phyloP scores from a whole-genome alignment of 2,888 invertebrate genomes.

The Drosophila flavopinicola region DNA sequence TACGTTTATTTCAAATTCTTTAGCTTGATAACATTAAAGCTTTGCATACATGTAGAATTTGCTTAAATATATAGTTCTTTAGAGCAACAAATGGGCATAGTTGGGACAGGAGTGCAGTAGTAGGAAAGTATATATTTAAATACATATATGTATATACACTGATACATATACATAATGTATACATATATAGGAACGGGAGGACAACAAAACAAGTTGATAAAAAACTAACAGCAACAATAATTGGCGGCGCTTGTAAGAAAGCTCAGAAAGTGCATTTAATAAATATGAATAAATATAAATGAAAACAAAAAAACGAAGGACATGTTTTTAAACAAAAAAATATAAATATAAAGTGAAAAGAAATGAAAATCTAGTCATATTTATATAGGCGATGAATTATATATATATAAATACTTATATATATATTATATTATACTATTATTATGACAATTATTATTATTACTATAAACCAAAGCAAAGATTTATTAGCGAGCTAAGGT shows the following conservation, averaged over 20 bases:
- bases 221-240: constrained; percentile 82
- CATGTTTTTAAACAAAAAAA: constrained; percentile 55
- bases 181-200: constrained; percentile 48
- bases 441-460: constrained; percentile 78
- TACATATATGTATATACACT: constrained; percentile 47
- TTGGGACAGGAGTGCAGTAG: constrained; percentile 48
- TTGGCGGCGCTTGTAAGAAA: constrained; percentile 84
- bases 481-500: constrained; percentile 65
- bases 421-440: constrained; percentile 62
- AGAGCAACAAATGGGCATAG: constrained; percentile 63
- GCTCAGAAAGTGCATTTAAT: constrained; percentile 83
- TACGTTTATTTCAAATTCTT: constrained; percentile 42
- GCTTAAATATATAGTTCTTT: constrained; percentile 60
- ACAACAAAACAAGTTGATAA: constrained; percentile 33
- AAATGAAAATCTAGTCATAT: constrained; percentile 53
- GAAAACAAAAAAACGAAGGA: constrained; percentile 34
- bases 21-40: constrained; percentile 63
- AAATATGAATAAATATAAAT: constrained; percentile 53
- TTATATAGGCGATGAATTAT: constrained; percentile 65
- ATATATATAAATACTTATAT: constrained; percentile 31
- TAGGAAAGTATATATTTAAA: constrained; percentile 56
- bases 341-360: constrained; percentile 34
- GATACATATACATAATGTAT: constrained; percentile 24
- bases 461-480: constrained; percentile 57
- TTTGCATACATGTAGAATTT: constrained; percentile 72